Conservation (phyloP, 1,140 invertebrate species). For the Aphelinus certus region DNA sequence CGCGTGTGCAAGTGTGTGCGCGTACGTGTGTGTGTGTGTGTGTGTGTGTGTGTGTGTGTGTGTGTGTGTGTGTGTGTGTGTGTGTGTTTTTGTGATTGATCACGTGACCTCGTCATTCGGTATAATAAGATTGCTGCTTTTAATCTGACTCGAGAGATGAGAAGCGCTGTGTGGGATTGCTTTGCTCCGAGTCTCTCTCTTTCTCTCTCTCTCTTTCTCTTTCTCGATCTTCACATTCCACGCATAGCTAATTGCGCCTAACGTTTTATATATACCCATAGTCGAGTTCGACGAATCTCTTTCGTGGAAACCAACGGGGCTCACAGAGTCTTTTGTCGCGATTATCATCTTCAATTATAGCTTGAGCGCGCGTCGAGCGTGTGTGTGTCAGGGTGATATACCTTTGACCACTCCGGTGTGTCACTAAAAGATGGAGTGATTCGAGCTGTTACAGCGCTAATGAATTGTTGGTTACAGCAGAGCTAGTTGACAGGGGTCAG, state of each 20-base stretch:
- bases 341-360: constrained; percentile 35
- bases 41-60: background rate
- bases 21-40: background rate
- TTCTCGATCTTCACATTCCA: constrained; percentile 39
- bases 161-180: constrained; percentile 34
- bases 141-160: constrained; percentile 53
- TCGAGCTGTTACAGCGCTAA: no score
- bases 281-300: no score
- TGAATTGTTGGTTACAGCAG: no score
- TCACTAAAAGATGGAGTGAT: no score
- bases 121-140: constrained; percentile 64
- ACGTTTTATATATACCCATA: constrained; percentile 6
- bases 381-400: no score
- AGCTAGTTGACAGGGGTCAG: no score
- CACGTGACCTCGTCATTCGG: constrained; percentile 62
- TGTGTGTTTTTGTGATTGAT: constrained; percentile 66
- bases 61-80: background rate
- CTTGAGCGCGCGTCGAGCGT: no score
- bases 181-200: constrained; percentile 24
- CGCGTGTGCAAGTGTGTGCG: no score
- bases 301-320: background rate
- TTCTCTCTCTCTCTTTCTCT: background rate
- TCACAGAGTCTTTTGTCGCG: background rate
- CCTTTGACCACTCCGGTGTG: no score
- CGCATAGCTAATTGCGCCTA: constrained; percentile 40